Conservation (phyloP, 2,113 vertebrate species). For the Bos indicus region DNA sequence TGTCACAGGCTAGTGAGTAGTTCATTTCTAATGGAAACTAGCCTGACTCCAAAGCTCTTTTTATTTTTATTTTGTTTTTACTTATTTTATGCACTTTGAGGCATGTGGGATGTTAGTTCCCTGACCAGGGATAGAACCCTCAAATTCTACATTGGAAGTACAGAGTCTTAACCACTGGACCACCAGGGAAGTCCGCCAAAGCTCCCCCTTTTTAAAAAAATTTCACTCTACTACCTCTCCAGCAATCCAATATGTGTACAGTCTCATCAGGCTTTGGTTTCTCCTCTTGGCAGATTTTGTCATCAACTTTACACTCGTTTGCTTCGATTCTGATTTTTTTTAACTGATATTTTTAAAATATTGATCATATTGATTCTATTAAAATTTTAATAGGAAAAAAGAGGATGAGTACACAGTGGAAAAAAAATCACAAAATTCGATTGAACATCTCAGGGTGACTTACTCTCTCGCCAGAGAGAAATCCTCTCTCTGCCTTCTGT, state of each 20-base stretch:
- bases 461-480: background rate
- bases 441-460: background rate
- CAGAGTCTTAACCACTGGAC: background rate
- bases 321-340: background rate
- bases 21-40: background rate
- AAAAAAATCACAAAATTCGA: background rate
- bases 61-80: background rate
- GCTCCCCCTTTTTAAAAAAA: background rate
- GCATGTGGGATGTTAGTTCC: background rate
- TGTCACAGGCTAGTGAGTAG: background rate
- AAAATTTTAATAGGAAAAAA: background rate
- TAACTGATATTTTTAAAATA: background rate
- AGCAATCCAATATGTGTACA: too few relatives aligned
- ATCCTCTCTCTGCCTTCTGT: background rate
- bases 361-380: background rate
- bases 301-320: background rate
- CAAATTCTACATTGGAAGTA: background rate
- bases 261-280: background rate
- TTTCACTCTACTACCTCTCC: background rate
- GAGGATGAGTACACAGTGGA: background rate
- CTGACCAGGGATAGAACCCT: background rate
- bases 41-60: background rate
- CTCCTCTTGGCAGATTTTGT: background rate
- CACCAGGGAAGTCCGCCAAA: accelerated
- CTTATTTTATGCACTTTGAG: background rate